Base-by-base conservation (phyloP, 2,888 invertebrate species). In the Petrolisthes manimaculis region DNA sequence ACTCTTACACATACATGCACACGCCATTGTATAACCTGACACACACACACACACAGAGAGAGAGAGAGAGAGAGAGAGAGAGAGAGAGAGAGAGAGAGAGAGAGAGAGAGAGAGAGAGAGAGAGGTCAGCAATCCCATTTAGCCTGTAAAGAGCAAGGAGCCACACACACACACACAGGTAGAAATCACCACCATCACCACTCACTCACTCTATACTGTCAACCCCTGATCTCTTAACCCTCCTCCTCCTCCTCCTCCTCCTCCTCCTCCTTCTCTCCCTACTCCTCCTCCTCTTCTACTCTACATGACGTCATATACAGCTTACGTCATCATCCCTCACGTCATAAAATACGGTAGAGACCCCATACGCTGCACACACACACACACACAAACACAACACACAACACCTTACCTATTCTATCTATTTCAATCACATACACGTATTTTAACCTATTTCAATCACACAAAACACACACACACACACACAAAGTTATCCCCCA, bases 1-100 rank as follows among this genome's bases (percentile, higher is more conserved):
- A 54, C 78, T 54, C 8, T 4, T 61, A 9, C 61, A 61, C 61
- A 6, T 14, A 61, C 61, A 9, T 61, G 14, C 61, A 14, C 61
- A 61, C 61, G 6, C 61, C 6, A 61, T 61, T 14, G 6, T 61
- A 61, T 61, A 9, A 61, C 6, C 61, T 61, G 8, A 61, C 61
- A 9, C 14, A 61, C 61, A 14, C 61, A 61, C 61, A 77, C 14
- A 37, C 37, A 14, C 77, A 12, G 21, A 80, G 14, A 21, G 9
- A 56, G 56, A 80, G 9, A 21, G 54, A 79, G 79, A 54, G 54
- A 79, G 54, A 79, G 79, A 79, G 54, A 54, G 54, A 79, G 54
- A 54, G 54, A 54, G 79, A 79, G 79, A 54, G 54, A 79, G 53
- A 54, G 54, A 79, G 54, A 79, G 79, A 54, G 54, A 79, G 54